These are phyloP conservation scores for Parotia lawesii DNA, from an alignment of 2,113 vertebrate species.

Conservation along the genomic window DNA sequence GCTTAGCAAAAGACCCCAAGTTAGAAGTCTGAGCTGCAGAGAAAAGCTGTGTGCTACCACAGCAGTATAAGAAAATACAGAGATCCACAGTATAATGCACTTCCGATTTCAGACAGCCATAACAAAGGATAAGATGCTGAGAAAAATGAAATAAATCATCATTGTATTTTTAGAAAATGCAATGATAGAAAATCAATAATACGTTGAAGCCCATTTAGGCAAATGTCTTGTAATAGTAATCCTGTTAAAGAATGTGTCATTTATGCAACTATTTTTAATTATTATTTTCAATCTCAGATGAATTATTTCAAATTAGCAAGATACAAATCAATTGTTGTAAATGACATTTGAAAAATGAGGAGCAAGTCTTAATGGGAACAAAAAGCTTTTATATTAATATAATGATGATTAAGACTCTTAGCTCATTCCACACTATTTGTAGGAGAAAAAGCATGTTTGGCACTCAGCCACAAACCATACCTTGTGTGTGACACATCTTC, in stretches of 20 bases:
- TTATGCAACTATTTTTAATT: background rate
- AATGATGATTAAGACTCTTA: background rate
- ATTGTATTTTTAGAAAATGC: constrained; percentile 42
- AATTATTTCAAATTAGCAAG: constrained; percentile 44
- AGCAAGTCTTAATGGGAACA: background rate
- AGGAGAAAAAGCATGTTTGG: background rate
- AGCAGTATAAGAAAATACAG: background rate
- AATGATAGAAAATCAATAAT: constrained; percentile 29
- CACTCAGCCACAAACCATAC: background rate
- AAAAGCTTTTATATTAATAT: constrained; percentile 26
- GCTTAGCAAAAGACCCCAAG: background rate
- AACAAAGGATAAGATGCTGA: background rate
- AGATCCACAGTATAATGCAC: background rate
- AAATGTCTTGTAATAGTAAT: constrained; percentile 41
- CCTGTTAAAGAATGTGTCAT: background rate
- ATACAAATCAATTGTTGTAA: constrained; percentile 1
- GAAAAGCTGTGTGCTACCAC: background rate
- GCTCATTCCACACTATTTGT: background rate
- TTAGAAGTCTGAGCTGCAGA: background rate
- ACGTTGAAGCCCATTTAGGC: constrained; percentile 16
- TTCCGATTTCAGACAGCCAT: constrained; percentile 17
- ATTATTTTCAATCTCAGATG: background rate
- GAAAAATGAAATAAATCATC: constrained; percentile 22
- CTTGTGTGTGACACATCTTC: background rate
- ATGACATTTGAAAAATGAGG: constrained; percentile 25